Evolutionary conservation across 2,113 vertebrate species (phyloP).

Genomic region (Tragelaphus strepsiceros): DNA sequence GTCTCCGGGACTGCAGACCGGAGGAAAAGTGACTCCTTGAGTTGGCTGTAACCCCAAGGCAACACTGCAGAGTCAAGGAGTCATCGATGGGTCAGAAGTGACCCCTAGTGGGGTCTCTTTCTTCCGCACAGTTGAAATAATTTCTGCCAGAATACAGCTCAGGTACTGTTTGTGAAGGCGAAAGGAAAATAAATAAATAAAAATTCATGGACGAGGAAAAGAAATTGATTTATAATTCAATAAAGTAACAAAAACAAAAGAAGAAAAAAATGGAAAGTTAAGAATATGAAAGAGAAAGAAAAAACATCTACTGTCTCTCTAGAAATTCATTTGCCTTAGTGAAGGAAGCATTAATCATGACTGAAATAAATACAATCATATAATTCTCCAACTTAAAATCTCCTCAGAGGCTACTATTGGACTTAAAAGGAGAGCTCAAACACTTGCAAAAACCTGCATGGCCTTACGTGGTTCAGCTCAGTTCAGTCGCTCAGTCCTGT

Average conservation of each 20-base stretch:
- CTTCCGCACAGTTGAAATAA: neutral
- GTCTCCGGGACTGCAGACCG: neutral
- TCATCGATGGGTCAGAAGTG: slow-evolving; percentile 65
- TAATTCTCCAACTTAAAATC: neutral
- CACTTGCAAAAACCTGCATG: neutral
- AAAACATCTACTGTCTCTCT: neutral
- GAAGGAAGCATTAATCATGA: neutral
- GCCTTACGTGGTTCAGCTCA: fast-evolving
- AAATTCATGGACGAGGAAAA: neutral
- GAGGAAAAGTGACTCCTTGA: neutral
- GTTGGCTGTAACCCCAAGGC: neutral
- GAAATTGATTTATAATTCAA: neutral
- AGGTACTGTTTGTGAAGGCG: neutral
- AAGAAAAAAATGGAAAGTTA: neutral
- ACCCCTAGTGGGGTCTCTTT: slow-evolving; percentile 72
- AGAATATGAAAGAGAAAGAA: neutral
- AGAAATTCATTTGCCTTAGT: neutral
- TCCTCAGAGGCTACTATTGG: fast-evolving
- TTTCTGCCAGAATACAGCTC: neutral
- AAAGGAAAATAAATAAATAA: neutral
- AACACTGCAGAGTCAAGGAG: neutral
- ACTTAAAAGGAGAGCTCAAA: neutral
- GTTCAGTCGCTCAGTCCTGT: too few species aligned
- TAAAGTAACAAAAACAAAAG: neutral
- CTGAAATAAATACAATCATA: neutral